phyloP scores from a whole-genome alignment of 1,140 invertebrate species.

The Pristionchus pacificus region DNA sequence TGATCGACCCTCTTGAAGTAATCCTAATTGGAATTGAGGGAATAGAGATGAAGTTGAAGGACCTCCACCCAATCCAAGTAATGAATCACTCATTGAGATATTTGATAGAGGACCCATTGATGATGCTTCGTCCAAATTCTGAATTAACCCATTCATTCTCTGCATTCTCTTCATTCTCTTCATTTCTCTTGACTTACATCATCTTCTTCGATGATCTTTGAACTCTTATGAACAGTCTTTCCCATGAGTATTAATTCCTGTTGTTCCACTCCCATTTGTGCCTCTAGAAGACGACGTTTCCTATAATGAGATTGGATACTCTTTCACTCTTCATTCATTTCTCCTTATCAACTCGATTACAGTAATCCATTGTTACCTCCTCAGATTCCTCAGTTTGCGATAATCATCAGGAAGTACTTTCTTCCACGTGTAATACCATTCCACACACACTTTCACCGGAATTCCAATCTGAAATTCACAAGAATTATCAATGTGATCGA shows the following conservation, averaged over 20 bases:
- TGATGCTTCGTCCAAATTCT: too few relatives aligned
- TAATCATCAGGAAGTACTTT: constrained; percentile 67
- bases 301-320: background rate
- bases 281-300: background rate
- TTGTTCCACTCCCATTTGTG: background rate
- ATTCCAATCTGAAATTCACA: background rate
- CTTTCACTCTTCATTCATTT: background rate
- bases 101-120: too few relatives aligned
- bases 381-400: constrained; percentile 59
- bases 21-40: background rate
- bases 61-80: background rate
- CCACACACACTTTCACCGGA: constrained; percentile 82
- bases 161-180: too few relatives aligned
- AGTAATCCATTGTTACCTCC: constrained; percentile 59
- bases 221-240: background rate
- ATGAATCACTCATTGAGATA: background rate
- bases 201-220: background rate
- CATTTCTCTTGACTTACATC: too few relatives aligned
- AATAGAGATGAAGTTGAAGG: background rate
- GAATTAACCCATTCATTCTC: too few relatives aligned
- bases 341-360: constrained; percentile 29
- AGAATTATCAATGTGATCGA: too few relatives aligned
- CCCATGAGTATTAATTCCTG: background rate
- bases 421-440: constrained; percentile 99
- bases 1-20: background rate